These are phyloP conservation scores for Eutolmus rufibarbis DNA, from an alignment of 2,888 invertebrate species.

Conservation along the genomic window DNA sequence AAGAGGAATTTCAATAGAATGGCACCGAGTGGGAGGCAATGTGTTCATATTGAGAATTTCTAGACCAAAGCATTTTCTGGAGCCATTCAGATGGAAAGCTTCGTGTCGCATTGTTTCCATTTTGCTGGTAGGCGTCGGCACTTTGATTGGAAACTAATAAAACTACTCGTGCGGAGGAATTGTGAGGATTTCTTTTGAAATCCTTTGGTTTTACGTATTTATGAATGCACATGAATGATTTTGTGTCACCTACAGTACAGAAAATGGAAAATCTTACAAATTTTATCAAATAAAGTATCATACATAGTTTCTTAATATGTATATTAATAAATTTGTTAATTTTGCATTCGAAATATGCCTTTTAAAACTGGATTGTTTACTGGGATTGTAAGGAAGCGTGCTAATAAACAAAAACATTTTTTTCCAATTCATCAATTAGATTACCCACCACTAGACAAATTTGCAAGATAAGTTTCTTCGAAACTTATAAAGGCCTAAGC, in stretches of 20 bases:
- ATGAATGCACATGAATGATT: background rate
- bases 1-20: background rate
- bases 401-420: too few species aligned
- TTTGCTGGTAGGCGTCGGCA: background rate
- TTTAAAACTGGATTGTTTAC: too few species aligned
- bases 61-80: background rate
- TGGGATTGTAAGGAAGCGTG: too few species aligned
- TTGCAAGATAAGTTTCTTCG: too few species aligned
- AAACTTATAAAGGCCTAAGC: too few species aligned
- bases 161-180: background rate
- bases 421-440: too few species aligned
- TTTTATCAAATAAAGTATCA: background rate
- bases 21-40: background rate
- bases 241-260: background rate
- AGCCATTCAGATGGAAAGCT: background rate
- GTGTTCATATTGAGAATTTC: background rate
- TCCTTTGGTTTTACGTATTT: background rate
- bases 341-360: too few species aligned
- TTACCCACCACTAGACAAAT: too few species aligned
- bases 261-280: background rate
- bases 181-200: background rate
- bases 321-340: background rate
- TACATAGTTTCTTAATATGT: background rate
- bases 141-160: conserved; percentile 18
- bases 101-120: background rate